Evolutionary conservation across 1,140 invertebrate species (phyloP).

Genomic region (Polypedilum pembai): DNA sequence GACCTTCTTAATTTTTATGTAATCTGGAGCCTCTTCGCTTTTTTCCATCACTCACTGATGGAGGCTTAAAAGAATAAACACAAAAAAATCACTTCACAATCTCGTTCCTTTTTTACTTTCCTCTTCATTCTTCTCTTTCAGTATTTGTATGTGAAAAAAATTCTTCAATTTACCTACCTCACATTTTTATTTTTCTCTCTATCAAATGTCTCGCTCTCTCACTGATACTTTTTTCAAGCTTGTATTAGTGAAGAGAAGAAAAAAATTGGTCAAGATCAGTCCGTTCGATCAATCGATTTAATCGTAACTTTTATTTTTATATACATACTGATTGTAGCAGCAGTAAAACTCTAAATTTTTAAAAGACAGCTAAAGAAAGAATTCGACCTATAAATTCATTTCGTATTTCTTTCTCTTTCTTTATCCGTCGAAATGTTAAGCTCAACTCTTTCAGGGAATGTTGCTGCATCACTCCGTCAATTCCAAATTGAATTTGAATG

Average conservation of each 20-base stretch:
- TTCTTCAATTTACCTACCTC: constrained; percentile 5
- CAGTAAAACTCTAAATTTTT: neutral
- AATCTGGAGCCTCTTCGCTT: neutral
- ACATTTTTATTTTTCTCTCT: neutral
- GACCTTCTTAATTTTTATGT: constrained; percentile 12
- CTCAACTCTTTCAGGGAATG: neutral
- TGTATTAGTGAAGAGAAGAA: neutral
- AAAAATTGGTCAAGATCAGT: constrained; percentile 15
- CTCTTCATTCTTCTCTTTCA: neutral
- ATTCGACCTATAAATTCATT: constrained; percentile 18
- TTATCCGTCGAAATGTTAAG: constrained; percentile 1
- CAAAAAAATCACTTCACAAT: constrained; percentile 25
- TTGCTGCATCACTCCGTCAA: neutral
- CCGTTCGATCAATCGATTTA: neutral
- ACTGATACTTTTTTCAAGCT: neutral
- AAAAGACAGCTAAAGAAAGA: neutral
- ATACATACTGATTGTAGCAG: neutral
- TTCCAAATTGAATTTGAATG: neutral
- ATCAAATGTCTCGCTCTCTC: neutral
- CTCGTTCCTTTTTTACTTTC: constrained; percentile 13
- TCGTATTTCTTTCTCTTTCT: neutral
- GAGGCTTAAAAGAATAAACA: constrained; percentile 12
- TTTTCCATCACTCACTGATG: neutral
- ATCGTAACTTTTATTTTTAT: constrained; percentile 19
- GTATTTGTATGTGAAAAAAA: neutral